Evolutionary conservation across 2,113 vertebrate genomes (phyloP).

Genomic region (Aphyosemion australe): DNA sequence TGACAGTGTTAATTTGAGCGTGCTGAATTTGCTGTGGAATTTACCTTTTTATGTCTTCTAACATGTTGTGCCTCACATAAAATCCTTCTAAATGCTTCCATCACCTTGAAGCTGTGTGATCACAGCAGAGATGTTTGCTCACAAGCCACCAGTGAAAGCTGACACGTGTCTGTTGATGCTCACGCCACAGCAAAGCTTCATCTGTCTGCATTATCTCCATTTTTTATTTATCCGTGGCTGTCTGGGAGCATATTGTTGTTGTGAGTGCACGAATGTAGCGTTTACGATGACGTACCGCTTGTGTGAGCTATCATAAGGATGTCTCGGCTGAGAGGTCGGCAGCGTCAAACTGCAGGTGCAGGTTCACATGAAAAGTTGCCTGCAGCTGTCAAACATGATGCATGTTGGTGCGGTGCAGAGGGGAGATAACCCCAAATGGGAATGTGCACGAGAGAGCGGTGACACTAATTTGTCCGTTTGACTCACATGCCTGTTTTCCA

Average conservation of each 20-base stretch:
- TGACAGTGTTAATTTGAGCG: no score
- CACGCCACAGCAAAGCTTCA: slow-evolving; percentile 41
- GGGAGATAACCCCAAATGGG: slow-evolving; percentile 47
- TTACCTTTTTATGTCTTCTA: no score
- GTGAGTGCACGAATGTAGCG: no score
- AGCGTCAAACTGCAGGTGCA: slow-evolving; percentile 34
- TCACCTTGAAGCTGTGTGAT: slow-evolving; percentile 41
- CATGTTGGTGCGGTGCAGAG: slow-evolving; percentile 50
- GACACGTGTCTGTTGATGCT: slow-evolving; percentile 59
- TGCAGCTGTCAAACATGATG: slow-evolving; percentile 62
- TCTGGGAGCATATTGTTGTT: no score
- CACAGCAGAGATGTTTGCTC: slow-evolving; percentile 38
- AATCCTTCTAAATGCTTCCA: slow-evolving; percentile 35
- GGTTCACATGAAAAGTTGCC: slow-evolving; percentile 49
- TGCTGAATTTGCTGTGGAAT: no score
- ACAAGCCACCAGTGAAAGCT: slow-evolving; percentile 31
- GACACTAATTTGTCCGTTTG: slow-evolving; percentile 73
- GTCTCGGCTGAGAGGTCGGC: slow-evolving; percentile 5
- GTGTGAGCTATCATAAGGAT: no score
- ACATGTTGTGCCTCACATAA: slow-evolving; percentile 28
- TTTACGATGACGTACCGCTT: no score
- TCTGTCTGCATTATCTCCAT: slow-evolving; percentile 37
- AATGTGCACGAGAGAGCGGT: slow-evolving; percentile 53
- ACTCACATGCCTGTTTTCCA: slow-evolving; percentile 60
- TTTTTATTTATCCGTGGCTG: slow-evolving; percentile 11